Base-by-base conservation (phyloP, 2,113 vertebrate genomes). In the Labeo rohita region DNA sequence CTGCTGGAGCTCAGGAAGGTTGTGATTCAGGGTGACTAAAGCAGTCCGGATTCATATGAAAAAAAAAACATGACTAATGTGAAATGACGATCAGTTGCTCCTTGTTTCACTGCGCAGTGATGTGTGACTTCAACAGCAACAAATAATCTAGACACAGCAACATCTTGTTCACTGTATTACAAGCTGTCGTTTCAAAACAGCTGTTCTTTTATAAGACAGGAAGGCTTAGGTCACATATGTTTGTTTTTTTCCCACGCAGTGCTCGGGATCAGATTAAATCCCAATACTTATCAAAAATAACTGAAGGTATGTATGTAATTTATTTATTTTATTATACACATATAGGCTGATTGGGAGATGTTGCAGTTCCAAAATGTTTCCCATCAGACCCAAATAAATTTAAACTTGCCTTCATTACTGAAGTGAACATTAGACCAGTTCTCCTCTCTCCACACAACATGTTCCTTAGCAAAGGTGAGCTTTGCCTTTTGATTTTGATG, bases 151-250 rank as follows among this genome's bases (percentile, higher is more conserved):
- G 36, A 50, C 74, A 77, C 16, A 52, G 49, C n/a, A 16, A 77
- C 12, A 77, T 77, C 49, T 76, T 36, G 45, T 34, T 82, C 63
- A 34, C 43, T 66, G 39, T 65, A 36, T 68, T 23, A 66, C 63
- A 68, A 68, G 47, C 52, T 68, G 80, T 52, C 80, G 9, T 84
- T 88, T 86, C 18, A 84, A 82, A 80, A 43, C 74, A 77, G 47
- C 15, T 70, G n/a, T 54, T 78, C 79, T 39, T 6, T 77, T 49
- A 45, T 6, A 59, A 75, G 49, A 47, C 66, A 68, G n/a, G 59
- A 56, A 81, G 23, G 50, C 59, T 28, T 34, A n/a, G 8, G 6
- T 66, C 9, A 80, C 9, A n/a, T 59, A 43, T 61, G 34, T 61
- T 78, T 59, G 13, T 39, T 36, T 78, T 39, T 56, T n/a, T 4